These are phyloP conservation scores for Xestobium rufovillosum DNA, from an alignment of 2,888 invertebrate genomes.

Conservation along the genomic window DNA sequence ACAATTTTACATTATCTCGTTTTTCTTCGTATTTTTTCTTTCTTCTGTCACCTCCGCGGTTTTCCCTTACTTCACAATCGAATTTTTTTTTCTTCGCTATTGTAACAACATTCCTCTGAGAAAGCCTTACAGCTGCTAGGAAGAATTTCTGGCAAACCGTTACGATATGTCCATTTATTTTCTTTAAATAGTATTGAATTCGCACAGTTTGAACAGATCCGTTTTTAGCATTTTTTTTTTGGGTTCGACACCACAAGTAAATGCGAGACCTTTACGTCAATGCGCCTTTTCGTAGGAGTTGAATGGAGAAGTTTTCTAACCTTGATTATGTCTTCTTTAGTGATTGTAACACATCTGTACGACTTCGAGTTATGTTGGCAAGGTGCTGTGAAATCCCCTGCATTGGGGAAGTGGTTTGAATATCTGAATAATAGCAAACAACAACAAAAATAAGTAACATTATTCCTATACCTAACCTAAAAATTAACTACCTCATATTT, in stretches of 20 bases:
- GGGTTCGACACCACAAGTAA: not conserved
- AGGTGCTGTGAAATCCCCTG: not conserved
- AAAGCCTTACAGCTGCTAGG: not conserved
- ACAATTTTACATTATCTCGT: not conserved
- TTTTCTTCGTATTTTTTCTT: slow-evolving; percentile 1
- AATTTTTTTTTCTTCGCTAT: not conserved
- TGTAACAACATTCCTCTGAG: not conserved
- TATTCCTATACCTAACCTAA: not conserved
- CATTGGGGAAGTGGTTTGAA: slow-evolving; percentile 1
- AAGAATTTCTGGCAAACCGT: not conserved
- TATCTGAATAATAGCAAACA: not conserved
- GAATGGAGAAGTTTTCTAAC: not conserved
- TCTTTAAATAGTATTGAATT: not conserved
- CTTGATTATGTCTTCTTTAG: not conserved
- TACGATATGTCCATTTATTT: not conserved
- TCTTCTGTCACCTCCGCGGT: not conserved
- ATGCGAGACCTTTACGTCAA: not conserved
- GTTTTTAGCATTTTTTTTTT: too few species aligned
- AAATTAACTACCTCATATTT: not conserved
- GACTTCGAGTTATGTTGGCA: slow-evolving; percentile 2
- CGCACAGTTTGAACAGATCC: not conserved
- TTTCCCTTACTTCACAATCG: slow-evolving; percentile 1
- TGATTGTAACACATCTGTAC: not conserved
- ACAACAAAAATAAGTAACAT: not conserved
- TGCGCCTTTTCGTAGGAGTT: not conserved